Base-by-base conservation (phyloP, 1,140 invertebrate species). In the Temnothorax longispinosus region DNA sequence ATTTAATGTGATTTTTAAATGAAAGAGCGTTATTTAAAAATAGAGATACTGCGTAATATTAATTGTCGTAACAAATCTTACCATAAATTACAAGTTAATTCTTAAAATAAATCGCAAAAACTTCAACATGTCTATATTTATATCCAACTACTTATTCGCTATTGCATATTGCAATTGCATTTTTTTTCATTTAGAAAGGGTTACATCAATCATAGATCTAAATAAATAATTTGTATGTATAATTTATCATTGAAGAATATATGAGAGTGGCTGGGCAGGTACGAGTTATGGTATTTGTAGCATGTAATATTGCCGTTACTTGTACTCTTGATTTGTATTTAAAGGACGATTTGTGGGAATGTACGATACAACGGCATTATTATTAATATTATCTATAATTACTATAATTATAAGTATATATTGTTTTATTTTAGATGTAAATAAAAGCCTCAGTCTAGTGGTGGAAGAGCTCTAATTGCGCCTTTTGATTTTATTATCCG, bases 381-480 rank as follows among this genome's bases (percentile, higher is more conserved):
- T 41, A 84, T 38, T 76, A 76, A 38, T 80, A 84, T 50, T 41
- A 1, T 27, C 27, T 27, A 60, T 35, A 8, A 56, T 54, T 67
- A 41, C 44, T 47, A 74, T n/a, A 35, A 58, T 32, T 50, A 82
- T 60, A 21, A 58, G 35, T 41, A 69, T 50, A 85, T 74, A 44
- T 56, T 62, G 84, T 81, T 88, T 72, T 92, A 93, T 91, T 93
- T 81, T 94, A 94, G 89, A 80, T 94, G 93, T 94, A 94, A 93
- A 95, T 94, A 94, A 94, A 94, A 93, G 93, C 85, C 11, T 94
- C 86, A 80, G 92, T 93, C 90, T 92, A 94, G 89, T 91, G 86
- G 21, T 64, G 38, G 50, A 65, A 56, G 7, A 35, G 32, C 18
- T 56, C 5, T 75, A 38, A 13, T 86, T 35, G 41, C 60, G 32